Conservation (phyloP, 2,113 vertebrate genomes). For the Tragulus kanchil region DNA sequence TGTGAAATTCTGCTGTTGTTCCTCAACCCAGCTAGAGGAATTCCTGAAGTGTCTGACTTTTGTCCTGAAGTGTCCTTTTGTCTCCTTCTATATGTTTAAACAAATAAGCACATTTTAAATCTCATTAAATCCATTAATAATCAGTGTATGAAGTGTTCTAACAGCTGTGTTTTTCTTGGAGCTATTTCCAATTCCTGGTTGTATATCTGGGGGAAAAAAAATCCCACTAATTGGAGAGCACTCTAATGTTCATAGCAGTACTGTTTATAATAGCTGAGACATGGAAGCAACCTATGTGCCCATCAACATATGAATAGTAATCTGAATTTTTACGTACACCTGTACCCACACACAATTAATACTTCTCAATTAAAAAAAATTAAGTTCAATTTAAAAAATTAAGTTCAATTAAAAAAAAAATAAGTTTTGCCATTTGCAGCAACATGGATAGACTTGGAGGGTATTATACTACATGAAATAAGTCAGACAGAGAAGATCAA, state of each 20-base stretch:
- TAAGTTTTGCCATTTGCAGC: background rate
- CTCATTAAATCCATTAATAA: background rate
- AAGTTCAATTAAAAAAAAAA: background rate
- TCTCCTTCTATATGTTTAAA: background rate
- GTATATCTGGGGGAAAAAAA: background rate
- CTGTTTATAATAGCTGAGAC: background rate
- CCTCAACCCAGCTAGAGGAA: background rate
- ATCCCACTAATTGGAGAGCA: background rate
- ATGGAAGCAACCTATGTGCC: background rate
- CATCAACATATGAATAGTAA: background rate
- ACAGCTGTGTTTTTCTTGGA: background rate
- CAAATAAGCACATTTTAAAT: background rate
- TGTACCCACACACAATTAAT: background rate
- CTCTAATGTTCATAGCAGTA: background rate
- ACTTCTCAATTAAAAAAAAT: background rate
- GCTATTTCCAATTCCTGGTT: constrained; percentile 9
- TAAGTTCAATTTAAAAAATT: too few species aligned
- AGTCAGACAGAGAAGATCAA: background rate
- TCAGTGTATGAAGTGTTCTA: background rate
- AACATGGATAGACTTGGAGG: background rate
- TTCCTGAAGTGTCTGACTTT: too few species aligned
- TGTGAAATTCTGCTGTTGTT: background rate
- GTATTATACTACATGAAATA: background rate
- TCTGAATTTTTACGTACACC: background rate
- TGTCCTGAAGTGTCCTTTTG: background rate